A percentile compares a stretch with the other conserved stretches of the same genome.
Conservation (phyloP, 2,888 invertebrate species). For the Zaprionus lineosus region DNA sequence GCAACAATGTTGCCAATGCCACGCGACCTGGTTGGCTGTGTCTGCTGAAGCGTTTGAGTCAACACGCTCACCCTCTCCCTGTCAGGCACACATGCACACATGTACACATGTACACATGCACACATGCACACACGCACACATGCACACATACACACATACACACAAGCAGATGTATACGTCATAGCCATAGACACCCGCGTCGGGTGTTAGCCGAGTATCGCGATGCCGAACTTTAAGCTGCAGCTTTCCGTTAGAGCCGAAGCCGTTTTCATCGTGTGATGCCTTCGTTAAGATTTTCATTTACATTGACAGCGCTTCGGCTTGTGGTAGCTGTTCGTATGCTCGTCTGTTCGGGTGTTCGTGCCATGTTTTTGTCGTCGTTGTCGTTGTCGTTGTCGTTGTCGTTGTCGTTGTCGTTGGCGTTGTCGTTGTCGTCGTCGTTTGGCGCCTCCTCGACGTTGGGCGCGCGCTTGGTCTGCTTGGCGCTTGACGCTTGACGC, state of each 20-base stretch:
- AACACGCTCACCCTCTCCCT: not conserved
- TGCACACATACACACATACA: not conserved
- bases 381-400: constrained; percentile 5
- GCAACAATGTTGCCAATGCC: constrained; percentile 32
- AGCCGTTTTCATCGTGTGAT: too few relatives aligned
- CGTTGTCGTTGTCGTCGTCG: constrained; percentile 4
- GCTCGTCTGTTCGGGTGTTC: not conserved
- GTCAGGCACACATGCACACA: too few relatives aligned
- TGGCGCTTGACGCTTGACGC: constrained; percentile 16
- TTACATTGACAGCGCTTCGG: too few relatives aligned
- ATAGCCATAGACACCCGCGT: too few relatives aligned
- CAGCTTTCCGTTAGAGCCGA: too few relatives aligned
- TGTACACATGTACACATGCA: not conserved
- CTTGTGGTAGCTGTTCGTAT: too few relatives aligned
- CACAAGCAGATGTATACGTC: too few relatives aligned
- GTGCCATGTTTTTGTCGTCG: not conserved
- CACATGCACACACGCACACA: not conserved
- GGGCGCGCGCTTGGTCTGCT: constrained; percentile 32
- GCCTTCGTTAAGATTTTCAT: too few relatives aligned
- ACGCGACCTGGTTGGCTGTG: constrained; percentile 58
- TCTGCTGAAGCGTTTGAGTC: constrained; percentile 28
- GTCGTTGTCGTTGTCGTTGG: not conserved
- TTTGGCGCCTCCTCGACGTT: constrained; percentile 36
- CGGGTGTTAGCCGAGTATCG: too few relatives aligned
- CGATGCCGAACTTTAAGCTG: too few relatives aligned